phyloP scores from a whole-genome alignment of 2,113 vertebrate genomes.

The Melozone crissalis region DNA sequence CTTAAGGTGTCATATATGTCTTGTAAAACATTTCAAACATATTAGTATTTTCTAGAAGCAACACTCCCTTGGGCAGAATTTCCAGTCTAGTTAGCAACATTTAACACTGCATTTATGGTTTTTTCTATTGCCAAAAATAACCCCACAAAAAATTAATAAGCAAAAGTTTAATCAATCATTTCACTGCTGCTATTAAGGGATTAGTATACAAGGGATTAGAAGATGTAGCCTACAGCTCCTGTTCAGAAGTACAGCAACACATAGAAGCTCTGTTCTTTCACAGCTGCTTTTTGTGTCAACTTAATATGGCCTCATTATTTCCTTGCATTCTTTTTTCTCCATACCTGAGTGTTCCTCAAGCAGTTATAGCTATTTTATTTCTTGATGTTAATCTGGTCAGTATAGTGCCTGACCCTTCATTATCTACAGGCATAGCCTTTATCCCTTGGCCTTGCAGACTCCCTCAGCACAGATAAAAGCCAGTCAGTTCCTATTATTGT shows the following conservation, averaged over 20 bases:
- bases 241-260: neutral
- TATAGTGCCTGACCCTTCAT: neutral
- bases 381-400: neutral
- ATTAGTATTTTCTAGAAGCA: neutral
- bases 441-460: neutral
- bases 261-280: neutral
- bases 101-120: neutral
- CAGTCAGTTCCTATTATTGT: neutral
- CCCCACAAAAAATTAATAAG: neutral
- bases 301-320: neutral
- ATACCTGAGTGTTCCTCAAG: neutral
- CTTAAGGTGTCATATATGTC: neutral
- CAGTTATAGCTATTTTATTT: neutral
- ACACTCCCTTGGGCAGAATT: neutral
- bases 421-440: neutral
- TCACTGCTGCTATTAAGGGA: neutral
- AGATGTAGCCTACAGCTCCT: neutral
- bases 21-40: neutral
- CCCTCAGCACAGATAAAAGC: neutral
- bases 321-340: neutral
- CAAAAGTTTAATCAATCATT: neutral
- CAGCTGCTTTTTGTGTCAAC: neutral
- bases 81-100: neutral
- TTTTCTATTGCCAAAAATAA: neutral
- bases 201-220: neutral